Base-by-base conservation (phyloP, 2,797 vertebrate genomes). In the Eospalax fontanierii region DNA sequence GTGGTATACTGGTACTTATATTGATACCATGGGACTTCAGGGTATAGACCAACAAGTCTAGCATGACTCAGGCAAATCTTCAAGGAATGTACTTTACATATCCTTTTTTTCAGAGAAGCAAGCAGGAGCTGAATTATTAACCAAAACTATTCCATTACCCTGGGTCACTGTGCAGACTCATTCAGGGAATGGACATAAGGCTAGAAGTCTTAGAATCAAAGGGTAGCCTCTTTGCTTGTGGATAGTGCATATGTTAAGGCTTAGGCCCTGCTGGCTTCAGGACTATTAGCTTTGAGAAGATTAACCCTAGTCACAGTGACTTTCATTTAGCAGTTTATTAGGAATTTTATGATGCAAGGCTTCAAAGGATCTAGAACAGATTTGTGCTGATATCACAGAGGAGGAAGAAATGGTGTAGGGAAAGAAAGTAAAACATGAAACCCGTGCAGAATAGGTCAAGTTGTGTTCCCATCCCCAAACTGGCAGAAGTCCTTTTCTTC, bases 41-140 rank as follows among this genome's bases (percentile, higher is more conserved):
- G 92, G 94, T 97, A 96, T 86, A 95, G 82, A 87, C 63, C 74
- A 97, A 96, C 46, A 68, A 30, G 93, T 96, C 90, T 93, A 96
- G 95, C 91, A 97, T 91, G 1, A 9, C 95, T 98, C 97, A 98
- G 97, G 96, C 97, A 97, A 97, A 92, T 87, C 95, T 96, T 96
- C 93, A 95, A 91, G 97, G 97, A 98, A 97, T 98, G 93, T 93
- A 97, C 88, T 73, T 97, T 93, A 94, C 94, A 97, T 97, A 84
- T 24, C 96, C 95, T 97, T 98, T 98, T 98, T 94, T 98, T 94
- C 96, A 97, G 98, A 95, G 97, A 98, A 97, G 89, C 82, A 79
- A 94, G 95, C 86, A 96, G 70, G 97, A 96, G 95, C 93, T 97
- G 87, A 97, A 93, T 94, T 97, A 93, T 97, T 98, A 96, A 97